phyloP scores from a whole-genome alignment of 2,888 invertebrate genomes.

The Lochmaea crataegi region DNA sequence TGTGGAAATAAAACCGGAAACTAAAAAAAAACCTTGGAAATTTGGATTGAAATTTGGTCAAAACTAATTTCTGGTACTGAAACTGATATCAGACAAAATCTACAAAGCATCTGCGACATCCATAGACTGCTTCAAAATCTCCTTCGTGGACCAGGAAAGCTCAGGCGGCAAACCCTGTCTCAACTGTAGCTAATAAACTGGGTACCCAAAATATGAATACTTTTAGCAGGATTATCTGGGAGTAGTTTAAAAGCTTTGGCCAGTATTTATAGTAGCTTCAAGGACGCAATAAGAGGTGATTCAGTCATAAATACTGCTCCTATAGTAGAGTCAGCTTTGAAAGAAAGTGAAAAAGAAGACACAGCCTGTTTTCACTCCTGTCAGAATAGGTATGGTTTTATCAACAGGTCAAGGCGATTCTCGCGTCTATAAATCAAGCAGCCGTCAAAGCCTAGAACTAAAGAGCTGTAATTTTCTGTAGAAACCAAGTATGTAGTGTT shows the following conservation, averaged over 20 bases:
- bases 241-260: conserved; percentile 85
- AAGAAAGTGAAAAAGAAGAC: conserved; percentile 85
- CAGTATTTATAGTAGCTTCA: conserved; percentile 75
- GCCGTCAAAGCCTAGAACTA: too few species aligned
- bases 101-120: conserved; percentile 77
- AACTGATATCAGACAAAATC: conserved; percentile 81
- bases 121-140: conserved; percentile 80
- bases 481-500: too few species aligned
- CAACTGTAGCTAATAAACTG: conserved; percentile 80
- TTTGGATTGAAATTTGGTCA: conserved; percentile 90
- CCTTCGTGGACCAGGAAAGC: conserved; percentile 90
- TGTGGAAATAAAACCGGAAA: conserved; percentile 76
- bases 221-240: conserved; percentile 78
- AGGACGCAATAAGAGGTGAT: conserved; percentile 64
- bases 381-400: too few species aligned
- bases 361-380: too few species aligned
- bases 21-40: conserved; percentile 74
- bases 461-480: too few species aligned
- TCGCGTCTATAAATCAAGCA: too few species aligned
- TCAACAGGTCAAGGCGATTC: too few species aligned
- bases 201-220: conserved; percentile 74
- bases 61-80: conserved; percentile 90
- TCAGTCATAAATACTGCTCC: conserved; percentile 60
- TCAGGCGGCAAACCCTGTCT: conserved; percentile 86
- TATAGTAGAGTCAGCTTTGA: conserved; percentile 78